These are phyloP conservation scores for Diaprepes abbreviatus DNA, from an alignment of 2,888 invertebrate species.

Conservation along the genomic window DNA sequence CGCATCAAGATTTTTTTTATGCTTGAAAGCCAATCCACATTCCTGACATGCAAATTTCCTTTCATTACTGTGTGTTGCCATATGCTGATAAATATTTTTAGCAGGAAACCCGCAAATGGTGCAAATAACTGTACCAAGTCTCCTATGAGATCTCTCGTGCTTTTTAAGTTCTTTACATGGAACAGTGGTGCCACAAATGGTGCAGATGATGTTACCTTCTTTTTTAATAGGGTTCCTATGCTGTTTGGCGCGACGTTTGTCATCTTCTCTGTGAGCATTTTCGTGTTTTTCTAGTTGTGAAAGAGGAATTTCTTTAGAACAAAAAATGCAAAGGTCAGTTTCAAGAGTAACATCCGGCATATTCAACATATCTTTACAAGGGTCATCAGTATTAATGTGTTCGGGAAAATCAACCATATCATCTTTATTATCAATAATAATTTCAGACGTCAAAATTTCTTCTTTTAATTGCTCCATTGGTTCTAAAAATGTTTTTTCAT, in stretches of 20 bases:
- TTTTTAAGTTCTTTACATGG: constrained; percentile 31
- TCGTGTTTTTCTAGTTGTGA: constrained; percentile 34
- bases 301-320: constrained; percentile 34
- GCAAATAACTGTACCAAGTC: constrained; percentile 34
- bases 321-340: constrained; percentile 43
- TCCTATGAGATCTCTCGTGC: constrained; percentile 41
- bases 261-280: constrained; percentile 33
- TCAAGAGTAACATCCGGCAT: neutral
- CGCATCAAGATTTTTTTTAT: constrained; percentile 51
- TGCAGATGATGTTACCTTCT: constrained; percentile 58
- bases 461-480: neutral
- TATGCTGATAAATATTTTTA: constrained; percentile 47
- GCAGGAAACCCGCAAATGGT: constrained; percentile 40
- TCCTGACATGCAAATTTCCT: constrained; percentile 44
- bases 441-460: neutral
- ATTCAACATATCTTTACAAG: neutral
- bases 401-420: neutral
- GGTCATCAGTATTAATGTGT: neutral
- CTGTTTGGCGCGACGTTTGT: constrained; percentile 25
- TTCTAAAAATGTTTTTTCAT: neutral
- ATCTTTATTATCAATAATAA: neutral
- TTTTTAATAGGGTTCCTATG: constrained; percentile 40
- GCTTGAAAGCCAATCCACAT: constrained; percentile 54
- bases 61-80: constrained; percentile 42
- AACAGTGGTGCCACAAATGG: constrained; percentile 63